Base-by-base conservation (phyloP, 2,113 vertebrate species). In the Ranitomeya imitator region DNA sequence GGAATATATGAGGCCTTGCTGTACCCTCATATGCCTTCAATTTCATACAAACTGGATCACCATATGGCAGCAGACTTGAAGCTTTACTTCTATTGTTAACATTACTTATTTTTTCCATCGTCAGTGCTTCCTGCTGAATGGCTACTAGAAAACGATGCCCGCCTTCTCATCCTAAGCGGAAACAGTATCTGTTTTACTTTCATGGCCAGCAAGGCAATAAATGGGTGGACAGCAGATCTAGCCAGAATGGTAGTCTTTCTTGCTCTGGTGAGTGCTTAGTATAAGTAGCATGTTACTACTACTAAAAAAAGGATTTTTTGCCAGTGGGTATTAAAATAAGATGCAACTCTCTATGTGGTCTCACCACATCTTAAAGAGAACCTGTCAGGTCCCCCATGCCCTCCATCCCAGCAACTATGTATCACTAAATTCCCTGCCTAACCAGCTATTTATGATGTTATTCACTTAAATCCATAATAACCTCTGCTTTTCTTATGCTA, bases 141-240 rank as follows among this genome's bases (percentile, higher is more conserved):
- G 97, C 95, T 97, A 61, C 83, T 95, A 90, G 97, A 98, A 92
- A 98, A 98, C 82, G 93, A 94, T 0, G 97, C 96, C 18, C 96
- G 96, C 26, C 95, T 99, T 26, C 94, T 99, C 51, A 94, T 98
- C 15, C 93, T 97, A 23, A 96, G 96, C 3, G 97, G 97, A 16
- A 97, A 94, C 89, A 93, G 60, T 80, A 92, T 98, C 80, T 97
- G 97, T 93, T 97, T 97, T 92, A 94, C 92, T 0, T 93, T 97
- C 89, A 91, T 98, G 93, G 96, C 95, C 89, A 97, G 94, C 89
- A 97, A 96, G 91, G 96, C 96, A 79, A 89, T 96, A 15, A 97
- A 94, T 0, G 95, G 97, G 63, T 90, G 94, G 0, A 86, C 94
- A 0, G 3, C 78, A 0, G 97, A 98, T 89, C 83, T 97, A 81